A percentile compares a stretch with the other conserved stretches of the same genome.
phyloP scores from a whole-genome alignment of 2,888 invertebrate genomes.

The Chaetogeoica ovagalla region DNA sequence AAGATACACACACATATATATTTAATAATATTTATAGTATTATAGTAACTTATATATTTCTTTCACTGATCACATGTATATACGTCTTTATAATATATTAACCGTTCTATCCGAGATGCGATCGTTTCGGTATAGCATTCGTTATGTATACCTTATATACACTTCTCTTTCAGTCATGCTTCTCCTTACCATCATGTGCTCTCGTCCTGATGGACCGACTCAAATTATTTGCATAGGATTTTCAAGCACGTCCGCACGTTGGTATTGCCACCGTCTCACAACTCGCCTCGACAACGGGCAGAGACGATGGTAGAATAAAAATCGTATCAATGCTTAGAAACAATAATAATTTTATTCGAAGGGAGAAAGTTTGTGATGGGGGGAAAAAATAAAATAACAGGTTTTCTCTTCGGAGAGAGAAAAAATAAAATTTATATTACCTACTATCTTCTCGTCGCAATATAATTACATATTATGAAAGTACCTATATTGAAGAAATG shows the following conservation, averaged over 20 bases:
- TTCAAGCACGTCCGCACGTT: constrained; percentile 32
- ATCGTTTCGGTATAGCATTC: constrained; percentile 26
- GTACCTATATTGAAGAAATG: no score
- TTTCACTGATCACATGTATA: constrained; percentile 25
- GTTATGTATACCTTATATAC: background rate
- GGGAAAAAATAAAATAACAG: no score
- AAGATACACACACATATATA: background rate
- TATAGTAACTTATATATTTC: constrained; percentile 20
- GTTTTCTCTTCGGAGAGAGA: no score
- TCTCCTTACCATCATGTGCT: background rate
- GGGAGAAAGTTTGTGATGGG: background rate
- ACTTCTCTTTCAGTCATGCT: background rate
- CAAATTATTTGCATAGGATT: constrained; percentile 38
- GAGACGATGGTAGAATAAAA: background rate
- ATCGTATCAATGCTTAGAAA: constrained; percentile 9
- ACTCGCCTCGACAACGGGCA: background rate
- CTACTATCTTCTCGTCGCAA: no score
- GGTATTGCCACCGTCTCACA: background rate
- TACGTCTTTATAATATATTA: constrained; percentile 29
- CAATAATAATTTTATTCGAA: background rate
- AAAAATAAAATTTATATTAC: no score
- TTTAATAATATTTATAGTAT: background rate
- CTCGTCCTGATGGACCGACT: background rate
- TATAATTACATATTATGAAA: no score
- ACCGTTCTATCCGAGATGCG: constrained; percentile 3